A percentile compares a stretch with the other conserved stretches of the same genome.
Evolutionary conservation across 92 coral and sea anemone species (phyloP).

Genomic region (Zoanthus gigantus): DNA sequence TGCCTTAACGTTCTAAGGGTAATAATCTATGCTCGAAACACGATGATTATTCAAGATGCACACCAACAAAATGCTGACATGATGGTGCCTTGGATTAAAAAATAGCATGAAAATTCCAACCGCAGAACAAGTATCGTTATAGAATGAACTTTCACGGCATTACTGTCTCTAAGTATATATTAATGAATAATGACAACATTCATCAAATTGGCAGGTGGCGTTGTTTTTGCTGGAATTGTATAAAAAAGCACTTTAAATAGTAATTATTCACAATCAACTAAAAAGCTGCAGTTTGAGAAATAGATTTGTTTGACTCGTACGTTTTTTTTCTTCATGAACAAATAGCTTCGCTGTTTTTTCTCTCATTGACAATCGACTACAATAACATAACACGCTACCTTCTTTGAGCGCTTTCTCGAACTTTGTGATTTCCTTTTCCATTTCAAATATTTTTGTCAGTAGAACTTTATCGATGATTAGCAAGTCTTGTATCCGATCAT

Average conservation of each 20-base stretch:
- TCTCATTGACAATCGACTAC: not conserved
- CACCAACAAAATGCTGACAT: too few species aligned
- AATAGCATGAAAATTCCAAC: too few species aligned
- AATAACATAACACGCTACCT: slow-evolving; percentile 15
- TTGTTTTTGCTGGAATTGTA: not conserved
- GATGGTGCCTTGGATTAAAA: too few species aligned
- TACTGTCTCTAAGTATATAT: not conserved
- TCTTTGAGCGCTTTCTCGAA: slow-evolving; percentile 18
- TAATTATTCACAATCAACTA: not conserved
- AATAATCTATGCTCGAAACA: too few species aligned
- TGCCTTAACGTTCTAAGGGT: too few species aligned
- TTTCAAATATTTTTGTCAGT: slow-evolving; percentile 13
- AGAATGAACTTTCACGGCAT: too few species aligned
- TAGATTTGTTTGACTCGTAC: not conserved
- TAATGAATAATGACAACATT: not conserved
- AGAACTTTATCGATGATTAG: slow-evolving; percentile 4
- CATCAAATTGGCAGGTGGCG: not conserved
- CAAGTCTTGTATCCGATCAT: slow-evolving; percentile 41
- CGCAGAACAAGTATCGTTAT: too few species aligned
- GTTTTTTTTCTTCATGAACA: not conserved
- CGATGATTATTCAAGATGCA: too few species aligned
- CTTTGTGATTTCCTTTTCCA: slow-evolving; percentile 6
- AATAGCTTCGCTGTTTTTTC: not conserved
- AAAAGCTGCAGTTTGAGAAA: not conserved
- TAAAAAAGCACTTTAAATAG: not conserved